A percentile compares a stretch with the other conserved stretches of the same genome.
These are phyloP conservation scores for Ctenochaetus hawaiiensis DNA, from an alignment of 2,797 vertebrate species.

Conservation along the genomic window DNA sequence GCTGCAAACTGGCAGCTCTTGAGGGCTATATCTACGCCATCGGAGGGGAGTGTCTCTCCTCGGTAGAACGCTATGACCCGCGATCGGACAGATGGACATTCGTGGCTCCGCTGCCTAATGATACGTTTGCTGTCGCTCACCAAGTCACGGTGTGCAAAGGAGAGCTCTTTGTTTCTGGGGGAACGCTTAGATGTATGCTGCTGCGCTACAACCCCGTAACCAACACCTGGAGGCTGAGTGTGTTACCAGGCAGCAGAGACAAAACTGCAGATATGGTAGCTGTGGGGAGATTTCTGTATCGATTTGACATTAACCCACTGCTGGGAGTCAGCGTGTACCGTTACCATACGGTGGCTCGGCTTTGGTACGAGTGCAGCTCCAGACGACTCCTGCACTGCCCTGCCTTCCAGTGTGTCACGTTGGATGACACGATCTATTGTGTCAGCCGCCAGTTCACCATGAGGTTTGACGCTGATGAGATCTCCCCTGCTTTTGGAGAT, in stretches of 20 bases:
- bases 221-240: constrained; percentile 86
- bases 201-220: constrained; percentile 87
- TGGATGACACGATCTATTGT: constrained; percentile 88
- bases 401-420: constrained; percentile 86
- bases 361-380: constrained; percentile 92
- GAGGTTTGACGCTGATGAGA: constrained; percentile 88
- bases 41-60: constrained; percentile 93
- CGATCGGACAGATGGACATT: constrained; percentile 91
- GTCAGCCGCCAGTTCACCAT: constrained; percentile 86
- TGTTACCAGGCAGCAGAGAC: constrained; percentile 82
- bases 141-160: constrained; percentile 87
- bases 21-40: constrained; percentile 94
- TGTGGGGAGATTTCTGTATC: constrained; percentile 88
- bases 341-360: constrained; percentile 87
- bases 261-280: constrained; percentile 89
- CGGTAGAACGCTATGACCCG: constrained; percentile 93
- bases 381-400: constrained; percentile 73
- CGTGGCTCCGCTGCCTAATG: constrained; percentile 88
- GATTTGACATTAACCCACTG: constrained; percentile 89
- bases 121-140: constrained; percentile 94
- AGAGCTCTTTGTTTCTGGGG: constrained; percentile 93
- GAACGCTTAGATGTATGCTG: constrained; percentile 89
- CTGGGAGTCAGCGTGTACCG: constrained; percentile 89
- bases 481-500: constrained; percentile 89
- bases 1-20: constrained; percentile 92